Conservation (phyloP, 2,888 invertebrate species). For the Andrena camellia region DNA sequence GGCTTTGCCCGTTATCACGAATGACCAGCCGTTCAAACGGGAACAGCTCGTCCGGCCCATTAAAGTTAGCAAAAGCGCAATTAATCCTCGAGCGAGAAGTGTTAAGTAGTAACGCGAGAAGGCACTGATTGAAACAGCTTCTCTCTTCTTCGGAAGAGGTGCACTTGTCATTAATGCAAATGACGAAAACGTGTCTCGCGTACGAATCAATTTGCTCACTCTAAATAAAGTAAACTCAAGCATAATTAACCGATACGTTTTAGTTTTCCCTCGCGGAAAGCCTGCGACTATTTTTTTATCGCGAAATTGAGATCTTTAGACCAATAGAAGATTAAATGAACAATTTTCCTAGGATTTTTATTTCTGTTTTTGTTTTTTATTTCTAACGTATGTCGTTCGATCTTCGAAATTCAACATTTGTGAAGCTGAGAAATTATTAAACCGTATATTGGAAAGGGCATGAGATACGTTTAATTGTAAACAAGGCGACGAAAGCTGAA, state of each 20-base stretch:
- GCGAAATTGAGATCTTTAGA: too few species aligned
- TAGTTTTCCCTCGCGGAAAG: too few species aligned
- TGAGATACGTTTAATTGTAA: background rate
- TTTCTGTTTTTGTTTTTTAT: too few species aligned
- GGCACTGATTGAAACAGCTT: background rate
- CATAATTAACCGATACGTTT: too few species aligned
- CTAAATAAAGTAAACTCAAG: too few species aligned
- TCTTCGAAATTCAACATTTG: too few species aligned
- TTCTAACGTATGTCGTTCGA: too few species aligned
- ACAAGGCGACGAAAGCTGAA: background rate
- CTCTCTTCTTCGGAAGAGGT: background rate
- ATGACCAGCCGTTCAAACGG: constrained; percentile 44
- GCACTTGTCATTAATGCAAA: background rate
- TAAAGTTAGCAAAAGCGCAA: constrained; percentile 37
- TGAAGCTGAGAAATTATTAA: background rate
- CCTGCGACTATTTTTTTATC: too few species aligned
- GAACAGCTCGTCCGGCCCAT: constrained; percentile 34
- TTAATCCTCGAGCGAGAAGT: constrained; percentile 38
- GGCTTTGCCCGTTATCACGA: constrained; percentile 49
- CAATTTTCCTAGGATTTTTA: too few species aligned
- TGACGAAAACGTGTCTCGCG: background rate
- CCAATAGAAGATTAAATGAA: too few species aligned
- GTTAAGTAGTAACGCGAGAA: background rate
- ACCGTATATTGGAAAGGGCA: background rate
- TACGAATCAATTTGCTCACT: background rate